These are phyloP conservation scores for Margarornis squamiger DNA, from an alignment of 2,797 vertebrate species.

Conservation along the genomic window DNA sequence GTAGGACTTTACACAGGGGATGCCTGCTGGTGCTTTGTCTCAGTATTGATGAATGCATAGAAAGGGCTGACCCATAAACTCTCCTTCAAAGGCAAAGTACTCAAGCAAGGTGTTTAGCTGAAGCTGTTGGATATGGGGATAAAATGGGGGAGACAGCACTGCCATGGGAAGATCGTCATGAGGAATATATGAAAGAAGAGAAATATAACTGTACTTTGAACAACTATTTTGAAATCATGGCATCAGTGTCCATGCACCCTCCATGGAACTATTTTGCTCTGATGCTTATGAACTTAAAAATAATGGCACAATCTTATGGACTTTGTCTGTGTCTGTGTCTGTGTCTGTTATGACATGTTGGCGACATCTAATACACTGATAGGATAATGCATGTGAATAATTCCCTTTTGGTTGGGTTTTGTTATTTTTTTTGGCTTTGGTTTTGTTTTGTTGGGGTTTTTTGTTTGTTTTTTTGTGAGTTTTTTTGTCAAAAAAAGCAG, in stretches of 20 bases:
- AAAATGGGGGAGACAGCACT: rapidly evolving
- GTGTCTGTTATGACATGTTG: not conserved
- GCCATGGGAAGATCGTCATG: rapidly evolving
- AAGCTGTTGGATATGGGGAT: not conserved
- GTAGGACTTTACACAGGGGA: not conserved
- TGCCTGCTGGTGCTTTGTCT: not conserved
- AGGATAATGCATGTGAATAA: not conserved
- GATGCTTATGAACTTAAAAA: not conserved
- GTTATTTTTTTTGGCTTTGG: not conserved
- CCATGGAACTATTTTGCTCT: not conserved
- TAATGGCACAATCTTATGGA: not conserved
- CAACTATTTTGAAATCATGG: not conserved
- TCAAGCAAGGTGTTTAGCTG: not conserved
- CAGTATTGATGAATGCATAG: not conserved
- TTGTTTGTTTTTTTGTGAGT: not conserved
- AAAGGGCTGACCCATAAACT: not conserved
- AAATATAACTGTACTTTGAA: not conserved
- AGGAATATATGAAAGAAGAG: not conserved
- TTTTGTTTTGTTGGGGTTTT: not conserved
- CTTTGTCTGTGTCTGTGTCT: no score
- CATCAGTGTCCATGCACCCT: not conserved
- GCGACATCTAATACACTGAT: not conserved
- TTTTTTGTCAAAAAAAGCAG: not conserved
- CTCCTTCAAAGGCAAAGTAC: not conserved
- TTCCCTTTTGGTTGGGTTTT: not conserved